Percentiles rank a stretch among this genome's conserved stretches.
These are phyloP conservation scores for Leptestheria dahalacensis DNA, from an alignment of 1,140 invertebrate species.

Conservation along the genomic window DNA sequence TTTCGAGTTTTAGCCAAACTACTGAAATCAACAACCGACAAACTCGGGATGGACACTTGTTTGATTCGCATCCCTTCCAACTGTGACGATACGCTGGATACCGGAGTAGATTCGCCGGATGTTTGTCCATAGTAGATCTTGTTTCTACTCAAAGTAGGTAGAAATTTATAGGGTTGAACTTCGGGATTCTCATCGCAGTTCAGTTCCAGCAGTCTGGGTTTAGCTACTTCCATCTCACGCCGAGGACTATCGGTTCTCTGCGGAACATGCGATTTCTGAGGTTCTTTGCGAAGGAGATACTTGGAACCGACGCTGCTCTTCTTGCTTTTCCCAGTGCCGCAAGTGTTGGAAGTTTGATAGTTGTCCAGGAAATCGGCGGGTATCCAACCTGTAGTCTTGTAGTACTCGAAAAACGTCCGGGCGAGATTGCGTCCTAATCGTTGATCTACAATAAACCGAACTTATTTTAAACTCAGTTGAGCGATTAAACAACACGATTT, in stretches of 20 bases:
- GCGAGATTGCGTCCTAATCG: conserved; percentile 60
- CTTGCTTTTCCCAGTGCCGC: background rate
- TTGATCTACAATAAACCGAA: conserved; percentile 37
- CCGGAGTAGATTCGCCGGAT: background rate
- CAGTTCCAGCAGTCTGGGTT: background rate
- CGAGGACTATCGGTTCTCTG: background rate
- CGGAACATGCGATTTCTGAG: background rate
- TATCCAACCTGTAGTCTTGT: conserved; percentile 53
- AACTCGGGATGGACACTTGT: conserved; percentile 5
- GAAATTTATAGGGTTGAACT: conserved; percentile 5
- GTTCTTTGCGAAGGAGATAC: background rate
- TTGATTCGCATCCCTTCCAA: background rate
- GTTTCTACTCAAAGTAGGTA: background rate
- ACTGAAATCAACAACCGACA: conserved; percentile 14
- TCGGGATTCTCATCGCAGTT: conserved; percentile 1
- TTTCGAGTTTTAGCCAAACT: conserved; percentile 12
- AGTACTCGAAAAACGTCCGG: conserved; percentile 61
- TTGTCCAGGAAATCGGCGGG: conserved; percentile 26
- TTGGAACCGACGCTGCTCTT: background rate
- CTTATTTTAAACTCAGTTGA: too few species aligned
- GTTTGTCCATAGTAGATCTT: background rate
- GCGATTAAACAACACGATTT: too few species aligned
- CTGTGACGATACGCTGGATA: background rate
- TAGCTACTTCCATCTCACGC: conserved; percentile 1
- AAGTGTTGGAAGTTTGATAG: background rate